Evolutionary conservation across 2,113 vertebrate genomes (phyloP).

Genomic region (Coturnix japonica): DNA sequence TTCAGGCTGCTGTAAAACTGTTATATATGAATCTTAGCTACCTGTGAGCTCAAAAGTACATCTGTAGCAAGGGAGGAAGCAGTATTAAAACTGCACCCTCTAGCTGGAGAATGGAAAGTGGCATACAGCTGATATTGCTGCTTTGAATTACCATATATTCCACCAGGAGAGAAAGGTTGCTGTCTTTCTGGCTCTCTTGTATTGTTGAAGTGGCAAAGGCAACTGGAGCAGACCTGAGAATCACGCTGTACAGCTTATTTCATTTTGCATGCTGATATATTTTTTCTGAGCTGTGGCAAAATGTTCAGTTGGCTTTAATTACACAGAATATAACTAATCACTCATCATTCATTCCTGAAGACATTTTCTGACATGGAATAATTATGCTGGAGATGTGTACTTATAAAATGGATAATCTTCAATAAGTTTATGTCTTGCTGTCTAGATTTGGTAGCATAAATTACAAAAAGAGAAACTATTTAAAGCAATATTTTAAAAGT

Average conservation of each 20-base stretch:
- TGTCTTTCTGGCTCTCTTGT: background rate
- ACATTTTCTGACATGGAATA: background rate
- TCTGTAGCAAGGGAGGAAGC: background rate
- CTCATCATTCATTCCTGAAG: background rate
- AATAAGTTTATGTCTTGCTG: slow-evolving; percentile 1
- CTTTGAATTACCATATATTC: slow-evolving; percentile 31
- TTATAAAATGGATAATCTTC: background rate
- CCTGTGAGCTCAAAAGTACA: background rate
- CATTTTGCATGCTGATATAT: fast-evolving
- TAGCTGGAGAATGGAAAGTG: slow-evolving; percentile 34
- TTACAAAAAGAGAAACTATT: slow-evolving; percentile 34
- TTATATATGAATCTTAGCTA: slow-evolving; percentile 44
- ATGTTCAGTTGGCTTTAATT: slow-evolving; percentile 4
- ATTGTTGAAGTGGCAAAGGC: background rate
- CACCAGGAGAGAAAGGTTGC: background rate
- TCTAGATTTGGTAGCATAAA: slow-evolving; percentile 43
- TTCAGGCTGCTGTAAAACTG: slow-evolving; percentile 43
- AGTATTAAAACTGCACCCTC: background rate
- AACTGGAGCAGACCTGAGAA: slow-evolving; percentile 8
- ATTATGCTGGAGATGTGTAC: background rate
- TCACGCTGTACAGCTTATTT: background rate
- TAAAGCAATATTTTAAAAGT: slow-evolving; percentile 52
- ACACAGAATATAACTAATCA: background rate
- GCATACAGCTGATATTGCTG: background rate
- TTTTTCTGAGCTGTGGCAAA: slow-evolving; percentile 7